Evolutionary conservation across 1,140 invertebrate genomes (phyloP), one percentile per base, ranked within the genome.

Genomic region (silkworm (Bombyx mori)): DNA sequence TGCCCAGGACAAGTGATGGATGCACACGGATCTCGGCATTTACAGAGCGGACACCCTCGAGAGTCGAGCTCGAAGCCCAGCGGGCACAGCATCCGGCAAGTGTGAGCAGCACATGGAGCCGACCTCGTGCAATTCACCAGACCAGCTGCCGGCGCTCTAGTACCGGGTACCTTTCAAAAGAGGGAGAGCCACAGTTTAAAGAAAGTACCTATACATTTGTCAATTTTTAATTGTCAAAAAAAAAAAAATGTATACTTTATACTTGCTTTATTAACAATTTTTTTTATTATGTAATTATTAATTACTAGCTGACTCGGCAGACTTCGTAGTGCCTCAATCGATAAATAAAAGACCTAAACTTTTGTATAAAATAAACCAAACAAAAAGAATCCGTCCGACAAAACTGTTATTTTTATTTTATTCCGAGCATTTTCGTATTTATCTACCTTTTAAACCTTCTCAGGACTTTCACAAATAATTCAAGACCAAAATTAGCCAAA

Each of bases 51-150:
- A 77, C 95, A 97, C 6, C 95, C 95, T 54, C 92, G 91, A 0
- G 85, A 66, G 60, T 91, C 90, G 67, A 95, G 88, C 69, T 93
- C 90, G 77, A 96, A 96, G 50, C 94, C 94, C 61, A 94, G 90
- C 0, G 94, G 94, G 75, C 95, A 97, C 54, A 96, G 90, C 95
- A 96, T 96, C n/a, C 95, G 91, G 68, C 95, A 96, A 0, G 92
- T 93, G 62, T 94, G 93, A 0, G 93, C 93, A 1, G 93, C 91
- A 69, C 95, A 96, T 3, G 91, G 86, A 42, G 90, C 89, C 0
- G 91, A 87, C 83, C 93, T 90, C 7, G 92, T 90, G 69, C 95
- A 96, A 69, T 94, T 93, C 9, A 95, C 91, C 6, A 90, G 80
- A 2, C 88, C 82, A 7, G 90, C 89, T 2, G 89, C 90, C 3